Evolutionary conservation across 2,113 vertebrate genomes (phyloP).

Genomic region (Hyperopisus bebe): DNA sequence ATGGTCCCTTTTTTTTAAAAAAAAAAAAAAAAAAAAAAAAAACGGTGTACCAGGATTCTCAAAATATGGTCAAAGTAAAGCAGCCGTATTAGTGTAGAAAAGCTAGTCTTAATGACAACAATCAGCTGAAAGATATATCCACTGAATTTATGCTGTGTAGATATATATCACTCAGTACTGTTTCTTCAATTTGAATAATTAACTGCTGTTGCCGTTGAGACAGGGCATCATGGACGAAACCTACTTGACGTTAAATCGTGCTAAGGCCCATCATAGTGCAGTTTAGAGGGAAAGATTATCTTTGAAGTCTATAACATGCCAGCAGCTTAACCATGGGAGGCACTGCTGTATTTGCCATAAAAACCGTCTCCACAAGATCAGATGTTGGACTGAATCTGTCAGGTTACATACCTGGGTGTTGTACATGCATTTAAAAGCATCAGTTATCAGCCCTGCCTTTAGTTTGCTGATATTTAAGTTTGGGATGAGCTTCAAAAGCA

Average conservation of each 20-base stretch:
- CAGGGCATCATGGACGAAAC: not conserved
- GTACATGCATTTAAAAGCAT: not conserved
- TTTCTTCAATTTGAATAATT: not conserved
- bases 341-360: not conserved
- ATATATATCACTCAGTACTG: not conserved
- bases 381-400: not conserved
- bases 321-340: not conserved
- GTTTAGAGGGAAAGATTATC: not conserved
- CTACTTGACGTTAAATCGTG: not conserved
- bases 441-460: not conserved
- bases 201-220: not conserved
- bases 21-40: too few relatives aligned
- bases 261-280: not conserved
- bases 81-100: not conserved
- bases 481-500: not conserved
- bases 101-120: not conserved
- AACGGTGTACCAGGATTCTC: not conserved
- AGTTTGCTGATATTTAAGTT: not conserved
- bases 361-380: not conserved
- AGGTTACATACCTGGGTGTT: not conserved
- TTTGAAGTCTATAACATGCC: not conserved
- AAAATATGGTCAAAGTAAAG: not conserved
- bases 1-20: not conserved
- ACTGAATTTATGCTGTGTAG: not conserved
- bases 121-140: not conserved